Evolutionary conservation across 2,888 invertebrate species (phyloP).

Genomic region (Galeruca laticollis): DNA sequence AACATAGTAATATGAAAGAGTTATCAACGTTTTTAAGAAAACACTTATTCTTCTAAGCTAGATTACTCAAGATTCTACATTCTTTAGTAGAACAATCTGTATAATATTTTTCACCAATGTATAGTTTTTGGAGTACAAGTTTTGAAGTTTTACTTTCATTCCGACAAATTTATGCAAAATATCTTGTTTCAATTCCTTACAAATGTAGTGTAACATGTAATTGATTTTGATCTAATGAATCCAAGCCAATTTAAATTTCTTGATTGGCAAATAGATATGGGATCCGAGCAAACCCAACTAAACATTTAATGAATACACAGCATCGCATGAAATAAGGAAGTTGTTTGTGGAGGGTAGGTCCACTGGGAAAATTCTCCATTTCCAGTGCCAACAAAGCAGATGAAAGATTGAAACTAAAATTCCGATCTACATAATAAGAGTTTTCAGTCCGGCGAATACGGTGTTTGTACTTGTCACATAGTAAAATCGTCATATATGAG

Average conservation of each 20-base stretch:
- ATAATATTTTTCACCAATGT: too few species aligned
- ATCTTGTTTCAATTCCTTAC: too few species aligned
- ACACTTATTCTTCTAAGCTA: too few species aligned
- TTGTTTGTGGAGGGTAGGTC: background rate
- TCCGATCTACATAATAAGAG: background rate
- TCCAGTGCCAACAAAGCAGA: conserved; percentile 6
- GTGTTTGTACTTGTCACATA: background rate
- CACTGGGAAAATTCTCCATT: background rate
- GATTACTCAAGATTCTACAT: too few species aligned
- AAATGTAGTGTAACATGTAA: too few species aligned
- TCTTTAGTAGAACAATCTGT: too few species aligned
- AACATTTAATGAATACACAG: conserved; percentile 2
- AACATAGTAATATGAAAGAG: too few species aligned
- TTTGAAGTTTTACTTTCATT: too few species aligned
- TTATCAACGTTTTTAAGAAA: too few species aligned
- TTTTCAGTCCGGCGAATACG: background rate
- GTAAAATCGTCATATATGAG: background rate
- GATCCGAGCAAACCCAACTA: background rate
- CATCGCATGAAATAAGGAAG: background rate
- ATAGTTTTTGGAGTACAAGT: too few species aligned
- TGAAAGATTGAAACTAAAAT: background rate
- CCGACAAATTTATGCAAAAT: too few species aligned
- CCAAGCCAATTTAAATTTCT: background rate
- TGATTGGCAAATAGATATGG: background rate
- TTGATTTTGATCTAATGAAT: background rate